Evolutionary conservation across 2,113 vertebrate species (phyloP).

Genomic region (Anoplopoma fimbria): DNA sequence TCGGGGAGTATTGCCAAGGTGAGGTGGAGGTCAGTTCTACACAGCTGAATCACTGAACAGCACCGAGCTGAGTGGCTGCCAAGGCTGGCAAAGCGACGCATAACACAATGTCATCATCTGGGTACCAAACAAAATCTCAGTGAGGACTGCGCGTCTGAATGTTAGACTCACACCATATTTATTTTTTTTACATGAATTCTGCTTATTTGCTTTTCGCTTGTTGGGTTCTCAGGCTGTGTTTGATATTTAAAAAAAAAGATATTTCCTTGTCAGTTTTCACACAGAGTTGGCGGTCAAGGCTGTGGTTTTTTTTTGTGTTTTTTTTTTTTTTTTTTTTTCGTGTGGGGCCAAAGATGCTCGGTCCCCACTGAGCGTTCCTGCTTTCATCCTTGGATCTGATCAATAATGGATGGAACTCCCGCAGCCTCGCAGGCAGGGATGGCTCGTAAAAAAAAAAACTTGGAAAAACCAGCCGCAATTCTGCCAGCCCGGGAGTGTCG

Average conservation of each 20-base stretch:
- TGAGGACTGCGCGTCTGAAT: constrained; percentile 31
- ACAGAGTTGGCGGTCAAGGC: constrained; percentile 62
- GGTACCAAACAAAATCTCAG: constrained; percentile 34
- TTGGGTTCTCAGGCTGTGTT: constrained; percentile 24
- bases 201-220: constrained; percentile 38
- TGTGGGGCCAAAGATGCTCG: constrained; percentile 75
- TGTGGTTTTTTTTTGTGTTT: constrained; percentile 52
- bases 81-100: constrained; percentile 55
- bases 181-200: constrained; percentile 8
- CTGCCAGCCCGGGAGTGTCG: too few relatives aligned
- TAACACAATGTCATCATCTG: constrained; percentile 69
- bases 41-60: constrained; percentile 77
- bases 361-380: constrained; percentile 74
- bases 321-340: constrained; percentile 45
- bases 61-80: constrained; percentile 53
- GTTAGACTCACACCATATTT: constrained; percentile 29
- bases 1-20: constrained; percentile 74
- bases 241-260: constrained; percentile 52
- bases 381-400: constrained; percentile 81
- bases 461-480: constrained; percentile 68
- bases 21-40: constrained; percentile 76
- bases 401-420: constrained; percentile 84
- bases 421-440: constrained; percentile 73
- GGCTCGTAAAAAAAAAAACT: constrained; percentile 61
- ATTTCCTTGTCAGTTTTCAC: constrained; percentile 59